Evolutionary conservation across 2,113 vertebrate species (phyloP), one percentile per base, ranked within the genome.

Genomic region (Colaptes auratus): DNA sequence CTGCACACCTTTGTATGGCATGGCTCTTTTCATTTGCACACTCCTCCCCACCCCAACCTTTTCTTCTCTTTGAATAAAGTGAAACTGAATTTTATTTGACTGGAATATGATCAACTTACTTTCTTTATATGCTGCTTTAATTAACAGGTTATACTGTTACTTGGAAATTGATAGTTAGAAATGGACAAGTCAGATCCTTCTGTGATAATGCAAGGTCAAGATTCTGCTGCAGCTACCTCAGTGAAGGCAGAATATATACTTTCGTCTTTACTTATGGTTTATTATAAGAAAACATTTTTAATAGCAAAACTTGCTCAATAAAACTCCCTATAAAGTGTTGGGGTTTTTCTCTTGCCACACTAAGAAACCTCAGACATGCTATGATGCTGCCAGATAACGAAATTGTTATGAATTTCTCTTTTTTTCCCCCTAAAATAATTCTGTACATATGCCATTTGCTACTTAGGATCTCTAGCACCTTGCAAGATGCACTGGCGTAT

Each of bases 51-150:
- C 27, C 6, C 66, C 2, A 0, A 9, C 19, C 23, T 61, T 21
- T 36, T 61, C 75, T 55, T 61, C 19, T 42, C 48, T 50, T 83
- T 83, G 30, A 96, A 93, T 96, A 96, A 96, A 95, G 24, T 44
- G 42, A 94, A 95, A 78, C 19, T 84, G 24, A 92, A 82, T 87
- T 95, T 92, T 69, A 90, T 73, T 81, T 58, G 33, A 69, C 17
- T 87, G 48, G 27, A 75, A 79, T 36, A 19, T 72, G 44, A 60
- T 88, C 88, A 48, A 28, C 28, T 91, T 72, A 7, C 53, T 83
- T 93, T 84, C 58, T 71, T 78, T 35, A 46, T 58, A 31, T 53
- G 10, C 25, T 48, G 9, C 9, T 75, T 79, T 53, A 80, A 71
- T 77, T 60, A 73, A 61, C 18, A 78, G n/a, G 24, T 64, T 55